Evolutionary conservation across 1,140 invertebrate species (phyloP).

Genomic region (Heliconius eleuchia): DNA sequence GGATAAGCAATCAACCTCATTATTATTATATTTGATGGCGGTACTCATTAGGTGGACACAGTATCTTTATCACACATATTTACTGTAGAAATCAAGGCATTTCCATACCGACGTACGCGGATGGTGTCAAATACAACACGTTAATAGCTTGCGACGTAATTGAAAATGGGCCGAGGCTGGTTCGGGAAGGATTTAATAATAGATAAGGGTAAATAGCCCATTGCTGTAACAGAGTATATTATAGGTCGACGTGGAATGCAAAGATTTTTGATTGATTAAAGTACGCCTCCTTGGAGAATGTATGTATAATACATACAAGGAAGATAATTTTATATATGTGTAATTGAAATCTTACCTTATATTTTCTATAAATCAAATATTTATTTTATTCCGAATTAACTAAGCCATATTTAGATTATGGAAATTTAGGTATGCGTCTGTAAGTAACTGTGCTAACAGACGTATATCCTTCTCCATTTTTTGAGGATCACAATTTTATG

Average conservation of each 20-base stretch:
- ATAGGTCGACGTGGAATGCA: conserved; percentile 20
- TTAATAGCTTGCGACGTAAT: conserved; percentile 54
- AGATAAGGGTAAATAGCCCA: conserved; percentile 56
- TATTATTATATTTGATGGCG: background rate
- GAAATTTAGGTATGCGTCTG: no score
- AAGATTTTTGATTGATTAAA: background rate
- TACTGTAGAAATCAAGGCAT: conserved; percentile 19
- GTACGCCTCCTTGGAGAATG: background rate
- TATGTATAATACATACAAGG: background rate
- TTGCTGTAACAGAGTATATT: conserved; percentile 39
- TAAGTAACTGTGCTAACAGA: no score
- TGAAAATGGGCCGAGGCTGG: conserved; percentile 51
- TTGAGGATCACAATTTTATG: no score
- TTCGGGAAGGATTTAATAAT: conserved; percentile 55
- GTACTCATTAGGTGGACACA: background rate
- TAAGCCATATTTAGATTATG: no score
- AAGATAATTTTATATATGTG: no score
- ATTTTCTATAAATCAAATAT: no score
- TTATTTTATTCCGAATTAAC: no score
- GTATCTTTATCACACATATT: background rate
- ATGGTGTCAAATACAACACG: conserved; percentile 42
- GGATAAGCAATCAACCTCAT: no score
- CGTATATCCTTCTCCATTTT: no score
- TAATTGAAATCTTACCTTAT: no score
- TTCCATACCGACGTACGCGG: conserved; percentile 30